phyloP scores from a whole-genome alignment of 1,140 invertebrate species.

The Papilio polyxenes region DNA sequence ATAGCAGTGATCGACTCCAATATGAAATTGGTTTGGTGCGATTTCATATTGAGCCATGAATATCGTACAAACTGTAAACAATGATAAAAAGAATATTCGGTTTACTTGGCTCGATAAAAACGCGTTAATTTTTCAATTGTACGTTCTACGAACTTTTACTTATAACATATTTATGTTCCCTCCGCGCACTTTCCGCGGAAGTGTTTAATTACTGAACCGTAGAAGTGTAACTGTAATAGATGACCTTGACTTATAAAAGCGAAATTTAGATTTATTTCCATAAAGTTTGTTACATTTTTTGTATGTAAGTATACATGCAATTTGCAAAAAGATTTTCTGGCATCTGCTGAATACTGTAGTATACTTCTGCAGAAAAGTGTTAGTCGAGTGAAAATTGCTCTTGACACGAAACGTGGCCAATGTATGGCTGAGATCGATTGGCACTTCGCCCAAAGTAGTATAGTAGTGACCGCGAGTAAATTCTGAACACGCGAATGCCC shows the following conservation, averaged over 20 bases:
- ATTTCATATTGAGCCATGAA: too few species aligned
- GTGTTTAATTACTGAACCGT: not conserved
- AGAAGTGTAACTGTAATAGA: too few species aligned
- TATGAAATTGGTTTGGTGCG: too few species aligned
- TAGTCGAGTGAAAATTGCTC: not conserved
- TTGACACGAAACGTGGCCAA: constrained; percentile 12
- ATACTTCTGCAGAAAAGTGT: not conserved
- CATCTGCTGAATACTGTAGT: not conserved
- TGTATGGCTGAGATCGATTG: not conserved
- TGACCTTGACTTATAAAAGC: not conserved
- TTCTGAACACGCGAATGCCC: constrained; percentile 2
- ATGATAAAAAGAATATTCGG: too few species aligned
- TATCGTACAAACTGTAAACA: too few species aligned
- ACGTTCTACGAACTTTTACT: too few species aligned
- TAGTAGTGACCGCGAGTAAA: not conserved
- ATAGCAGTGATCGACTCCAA: too few species aligned
- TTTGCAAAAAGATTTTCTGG: not conserved
- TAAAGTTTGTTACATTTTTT: not conserved
- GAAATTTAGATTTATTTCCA: not conserved
- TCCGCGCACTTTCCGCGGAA: not conserved
- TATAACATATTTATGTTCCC: not conserved
- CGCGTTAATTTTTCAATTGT: too few species aligned
- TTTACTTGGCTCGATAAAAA: too few species aligned
- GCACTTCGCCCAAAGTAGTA: constrained; percentile 23
- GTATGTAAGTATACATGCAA: not conserved